Base-by-base conservation (phyloP, 2,113 vertebrate genomes). In the Tricholaema leucomelas region DNA sequence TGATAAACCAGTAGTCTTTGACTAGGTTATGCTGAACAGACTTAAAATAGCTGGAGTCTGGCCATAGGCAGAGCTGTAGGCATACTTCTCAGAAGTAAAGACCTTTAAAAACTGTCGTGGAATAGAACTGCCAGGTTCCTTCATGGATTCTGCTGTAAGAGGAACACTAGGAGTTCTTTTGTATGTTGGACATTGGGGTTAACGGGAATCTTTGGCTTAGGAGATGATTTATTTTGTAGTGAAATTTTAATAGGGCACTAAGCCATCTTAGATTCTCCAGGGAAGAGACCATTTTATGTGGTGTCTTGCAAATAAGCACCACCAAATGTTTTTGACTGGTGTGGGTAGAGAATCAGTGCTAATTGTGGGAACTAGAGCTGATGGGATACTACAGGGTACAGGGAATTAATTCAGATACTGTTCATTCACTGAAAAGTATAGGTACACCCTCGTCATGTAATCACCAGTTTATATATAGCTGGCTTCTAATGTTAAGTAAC, bases 321-420 rank as follows among this genome's bases (percentile, higher is more conserved):
- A 21, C 17, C 28, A 67, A 60, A 33, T 19, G 2, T n/a, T 75
- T 66, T 60, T 3, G 8, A 21, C 60, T 63, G 10, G 2, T 74
- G 15, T 30, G 13, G 20, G 30, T 56, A 48, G 28, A 81, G 55
- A 69, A 60, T 10, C 13, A 40, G 2, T 87, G 9, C n/a, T 59
- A 75, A 60, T 31, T 79, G 33, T 58, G 55, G 72, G 56, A 56
- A 46, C 16, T 67, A 6, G 10, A 72, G 1, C 42, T 72, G 66
- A 24, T 67, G 15, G 10, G 23, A 18, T 69, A 3, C 6, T 64
- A 0, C 2, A 14, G 0, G 1, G 10, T 48, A 27, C 5, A 6
- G 25, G 48, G 20, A 28, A 72, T n/a, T 1, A 2, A 35, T 23
- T 7, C 66, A 67, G 40, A 77, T 59, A 15, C 8, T 28, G 15